Conservation (phyloP, 2,113 vertebrate species). For the Myrmecophaga tridactyla region DNA sequence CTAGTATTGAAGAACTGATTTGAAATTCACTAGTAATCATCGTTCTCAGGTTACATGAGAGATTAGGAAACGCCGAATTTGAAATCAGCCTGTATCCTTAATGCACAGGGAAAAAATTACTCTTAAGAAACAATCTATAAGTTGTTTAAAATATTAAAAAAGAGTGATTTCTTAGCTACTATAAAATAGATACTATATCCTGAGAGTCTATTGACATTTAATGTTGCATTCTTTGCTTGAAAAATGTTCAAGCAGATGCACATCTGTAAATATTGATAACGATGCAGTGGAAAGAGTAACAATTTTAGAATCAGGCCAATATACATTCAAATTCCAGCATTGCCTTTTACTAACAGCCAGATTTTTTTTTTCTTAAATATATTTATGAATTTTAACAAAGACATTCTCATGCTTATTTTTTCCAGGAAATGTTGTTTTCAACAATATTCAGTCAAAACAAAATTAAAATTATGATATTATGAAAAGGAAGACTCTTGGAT, state of each 20-base stretch:
- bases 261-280: background rate
- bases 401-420: no score
- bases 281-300: background rate
- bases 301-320: background rate
- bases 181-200: background rate
- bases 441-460: no score
- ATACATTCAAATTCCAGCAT: background rate
- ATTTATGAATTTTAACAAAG: no score
- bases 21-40: conserved; percentile 21
- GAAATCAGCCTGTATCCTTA: conserved; percentile 24
- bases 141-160: background rate
- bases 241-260: background rate
- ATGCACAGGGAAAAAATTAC: background rate
- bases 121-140: background rate
- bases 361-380: no score
- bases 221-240: background rate
- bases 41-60: background rate
- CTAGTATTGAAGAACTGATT: conserved; percentile 46
- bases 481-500: no score
- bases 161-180: background rate
- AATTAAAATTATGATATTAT: no score
- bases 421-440: no score
- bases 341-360: background rate
- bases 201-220: background rate
- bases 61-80: background rate